Evolutionary conservation across 2,113 vertebrate genomes (phyloP).

Genomic region (Gymnogyps californianus): DNA sequence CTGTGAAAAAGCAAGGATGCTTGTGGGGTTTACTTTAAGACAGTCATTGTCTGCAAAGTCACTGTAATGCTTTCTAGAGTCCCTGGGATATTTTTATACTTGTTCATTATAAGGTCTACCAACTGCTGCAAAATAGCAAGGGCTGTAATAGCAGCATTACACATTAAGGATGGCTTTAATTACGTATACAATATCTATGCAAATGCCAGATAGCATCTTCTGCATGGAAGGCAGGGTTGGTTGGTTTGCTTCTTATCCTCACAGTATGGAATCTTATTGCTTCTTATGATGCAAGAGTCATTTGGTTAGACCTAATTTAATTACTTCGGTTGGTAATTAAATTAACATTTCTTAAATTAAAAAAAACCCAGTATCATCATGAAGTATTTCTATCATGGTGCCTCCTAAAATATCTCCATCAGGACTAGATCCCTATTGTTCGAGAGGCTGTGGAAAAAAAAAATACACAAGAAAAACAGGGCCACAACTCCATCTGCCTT

Average conservation of each 20-base stretch:
- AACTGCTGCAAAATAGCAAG: background rate
- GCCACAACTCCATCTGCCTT: background rate
- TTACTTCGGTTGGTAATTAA: background rate
- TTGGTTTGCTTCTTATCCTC: conserved; percentile 14
- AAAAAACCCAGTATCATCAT: background rate
- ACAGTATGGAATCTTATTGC: background rate
- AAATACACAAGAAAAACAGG: background rate
- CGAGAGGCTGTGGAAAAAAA: background rate
- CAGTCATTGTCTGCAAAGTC: background rate
- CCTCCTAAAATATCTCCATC: background rate
- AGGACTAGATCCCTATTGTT: background rate
- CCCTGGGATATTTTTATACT: background rate
- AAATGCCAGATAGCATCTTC: conserved; percentile 39
- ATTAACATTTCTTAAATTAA: background rate
- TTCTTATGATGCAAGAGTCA: conserved; percentile 30
- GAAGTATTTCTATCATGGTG: background rate
- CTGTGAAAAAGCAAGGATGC: background rate
- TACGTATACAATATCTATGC: background rate
- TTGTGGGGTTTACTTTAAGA: background rate
- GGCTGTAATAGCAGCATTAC: background rate
- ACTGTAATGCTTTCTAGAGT: background rate
- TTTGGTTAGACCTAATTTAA: conserved; percentile 15
- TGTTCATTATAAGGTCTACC: background rate
- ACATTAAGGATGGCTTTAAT: conserved; percentile 27
- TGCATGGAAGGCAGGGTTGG: background rate